phyloP scores from a whole-genome alignment of 2,888 invertebrate species.

The Agrotis clavis region DNA sequence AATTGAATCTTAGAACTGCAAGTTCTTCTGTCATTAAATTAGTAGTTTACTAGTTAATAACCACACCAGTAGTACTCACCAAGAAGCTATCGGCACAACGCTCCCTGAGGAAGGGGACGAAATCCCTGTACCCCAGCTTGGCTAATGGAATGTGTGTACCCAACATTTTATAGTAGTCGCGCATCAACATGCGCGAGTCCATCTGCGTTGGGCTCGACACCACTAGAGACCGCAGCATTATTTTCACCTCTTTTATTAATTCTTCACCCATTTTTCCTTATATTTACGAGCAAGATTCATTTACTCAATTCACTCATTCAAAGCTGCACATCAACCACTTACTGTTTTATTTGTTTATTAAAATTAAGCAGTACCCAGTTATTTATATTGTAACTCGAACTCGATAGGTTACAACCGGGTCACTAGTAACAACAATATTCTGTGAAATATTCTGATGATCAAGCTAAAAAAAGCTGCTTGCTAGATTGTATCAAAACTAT shows the following conservation, averaged over 20 bases:
- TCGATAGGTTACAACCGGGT: too few relatives aligned
- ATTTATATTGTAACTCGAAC: too few relatives aligned
- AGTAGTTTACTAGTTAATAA: neutral
- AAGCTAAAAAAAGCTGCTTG: too few relatives aligned
- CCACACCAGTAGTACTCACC: conserved; percentile 70
- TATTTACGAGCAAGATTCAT: neutral
- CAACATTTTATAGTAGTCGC: conserved; percentile 82
- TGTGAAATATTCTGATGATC: too few relatives aligned
- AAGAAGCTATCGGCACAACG: conserved; percentile 82
- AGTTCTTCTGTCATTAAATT: too few relatives aligned
- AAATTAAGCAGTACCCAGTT: too few relatives aligned
- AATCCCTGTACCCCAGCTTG: conserved; percentile 79
- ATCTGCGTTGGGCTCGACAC: conserved; percentile 84
- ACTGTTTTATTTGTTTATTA: too few relatives aligned
- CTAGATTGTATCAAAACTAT: too few relatives aligned
- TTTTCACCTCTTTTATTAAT: conserved; percentile 75
- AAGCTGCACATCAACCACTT: neutral
- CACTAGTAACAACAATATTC: too few relatives aligned
- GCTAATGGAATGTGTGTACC: conserved; percentile 76
- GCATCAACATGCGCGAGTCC: conserved; percentile 76
- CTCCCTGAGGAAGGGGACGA: conserved; percentile 79
- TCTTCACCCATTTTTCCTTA: conserved; percentile 77
- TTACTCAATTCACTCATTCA: neutral
- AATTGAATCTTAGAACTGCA: too few relatives aligned
- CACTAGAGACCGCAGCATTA: conserved; percentile 81